These are phyloP conservation scores for Spodoptera exigua DNA, from an alignment of 2,888 invertebrate genomes.

Conservation along the genomic window DNA sequence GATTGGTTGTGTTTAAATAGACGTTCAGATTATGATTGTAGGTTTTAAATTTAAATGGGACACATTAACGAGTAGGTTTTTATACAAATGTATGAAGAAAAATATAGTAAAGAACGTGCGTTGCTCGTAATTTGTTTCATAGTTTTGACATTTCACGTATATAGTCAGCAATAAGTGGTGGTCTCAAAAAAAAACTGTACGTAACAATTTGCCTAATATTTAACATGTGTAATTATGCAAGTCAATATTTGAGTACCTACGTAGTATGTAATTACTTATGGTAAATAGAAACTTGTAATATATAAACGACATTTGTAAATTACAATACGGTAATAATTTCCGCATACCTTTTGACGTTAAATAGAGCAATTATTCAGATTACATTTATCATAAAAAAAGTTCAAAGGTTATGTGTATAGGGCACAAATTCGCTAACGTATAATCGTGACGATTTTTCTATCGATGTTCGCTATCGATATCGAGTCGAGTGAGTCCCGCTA, in stretches of 20 bases:
- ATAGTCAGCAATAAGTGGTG: slow-evolving; percentile 16
- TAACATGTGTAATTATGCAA: slow-evolving; percentile 9
- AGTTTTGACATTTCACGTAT: slow-evolving; percentile 43
- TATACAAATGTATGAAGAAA: too few relatives aligned
- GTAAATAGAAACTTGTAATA: slow-evolving; percentile 12
- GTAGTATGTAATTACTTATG: neutral
- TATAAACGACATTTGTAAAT: slow-evolving; percentile 9
- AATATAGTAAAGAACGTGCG: neutral
- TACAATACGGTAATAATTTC: slow-evolving; percentile 11
- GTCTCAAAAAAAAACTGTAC: slow-evolving; percentile 13
- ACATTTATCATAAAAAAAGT: slow-evolving; percentile 7
- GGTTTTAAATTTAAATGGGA: too few relatives aligned
- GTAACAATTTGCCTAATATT: neutral
- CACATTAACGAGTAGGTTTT: neutral
- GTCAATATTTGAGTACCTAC: neutral
- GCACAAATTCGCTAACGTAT: slow-evolving; percentile 25
- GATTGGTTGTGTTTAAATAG: too few relatives aligned
- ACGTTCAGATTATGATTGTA: too few relatives aligned
- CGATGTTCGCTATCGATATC: slow-evolving; percentile 53
- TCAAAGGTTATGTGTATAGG: neutral
- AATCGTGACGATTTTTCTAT: slow-evolving; percentile 9
- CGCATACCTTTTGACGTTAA: slow-evolving; percentile 33
- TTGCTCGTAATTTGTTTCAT: slow-evolving; percentile 11
- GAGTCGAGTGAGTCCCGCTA: slow-evolving; percentile 63
- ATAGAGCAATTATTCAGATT: slow-evolving; percentile 14